Percentiles rank a stretch among this genome's conserved stretches.
These are phyloP conservation scores for Thomomys bottae DNA, from an alignment of 2,113 vertebrate genomes.

Conservation along the genomic window DNA sequence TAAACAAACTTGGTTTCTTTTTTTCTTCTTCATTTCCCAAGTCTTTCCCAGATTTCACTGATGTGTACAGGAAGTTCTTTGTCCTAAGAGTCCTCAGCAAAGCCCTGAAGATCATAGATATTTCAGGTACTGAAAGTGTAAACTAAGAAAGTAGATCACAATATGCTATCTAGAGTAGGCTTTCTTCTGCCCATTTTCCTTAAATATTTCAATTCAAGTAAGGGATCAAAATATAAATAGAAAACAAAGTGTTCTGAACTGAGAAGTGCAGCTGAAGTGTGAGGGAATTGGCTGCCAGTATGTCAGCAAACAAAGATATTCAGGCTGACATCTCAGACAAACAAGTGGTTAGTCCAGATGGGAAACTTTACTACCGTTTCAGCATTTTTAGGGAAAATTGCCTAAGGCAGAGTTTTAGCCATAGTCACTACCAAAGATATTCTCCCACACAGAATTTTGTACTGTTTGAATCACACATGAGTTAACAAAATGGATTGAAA, in stretches of 20 bases:
- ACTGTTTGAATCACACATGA: no score
- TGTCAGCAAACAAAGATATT: background rate
- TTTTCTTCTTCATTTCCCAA: background rate
- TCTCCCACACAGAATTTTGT: no score
- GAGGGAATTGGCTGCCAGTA: background rate
- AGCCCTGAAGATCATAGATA: conserved; percentile 6
- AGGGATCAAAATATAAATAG: background rate
- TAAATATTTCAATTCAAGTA: conserved; percentile 31
- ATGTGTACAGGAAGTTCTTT: background rate
- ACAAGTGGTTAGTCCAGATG: background rate
- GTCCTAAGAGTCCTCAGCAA: conserved; percentile 12
- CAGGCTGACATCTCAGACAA: background rate
- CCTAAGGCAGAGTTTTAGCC: background rate
- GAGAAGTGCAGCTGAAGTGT: background rate
- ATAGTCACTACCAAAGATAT: background rate
- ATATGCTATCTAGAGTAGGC: background rate
- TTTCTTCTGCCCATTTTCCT: background rate
- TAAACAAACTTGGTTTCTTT: background rate
- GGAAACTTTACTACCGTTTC: background rate
- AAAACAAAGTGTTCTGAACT: background rate
- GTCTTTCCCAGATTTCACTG: background rate
- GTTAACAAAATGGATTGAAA: background rate
- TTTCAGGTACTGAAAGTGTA: background rate
- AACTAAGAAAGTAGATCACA: background rate
- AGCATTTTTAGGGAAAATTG: background rate